Evolutionary conservation across 2,888 invertebrate genomes (phyloP), one percentile per base, ranked within the genome.

Genomic region (Diarsia dahlii): DNA sequence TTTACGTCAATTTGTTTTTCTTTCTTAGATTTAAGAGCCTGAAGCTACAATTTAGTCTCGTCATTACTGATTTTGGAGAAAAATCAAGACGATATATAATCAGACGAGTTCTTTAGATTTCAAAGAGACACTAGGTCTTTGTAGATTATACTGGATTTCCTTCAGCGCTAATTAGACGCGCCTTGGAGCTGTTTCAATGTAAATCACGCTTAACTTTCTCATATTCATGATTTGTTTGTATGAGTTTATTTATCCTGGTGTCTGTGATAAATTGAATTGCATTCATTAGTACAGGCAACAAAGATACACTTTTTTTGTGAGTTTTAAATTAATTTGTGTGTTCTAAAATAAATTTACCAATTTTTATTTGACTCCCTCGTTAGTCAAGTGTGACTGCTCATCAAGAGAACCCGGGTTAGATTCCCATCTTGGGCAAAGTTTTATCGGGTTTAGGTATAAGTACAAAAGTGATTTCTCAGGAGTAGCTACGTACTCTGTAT

Each of bases 91-190:
- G 4, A 62, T 10, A n/a, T n/a, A n/a, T n/a, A n/a, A n/a, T n/a
- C n/a, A 39, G 20, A 5, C 9, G 1, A 1, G 3, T 60, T 60
- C 63, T 50, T n/a, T 1, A 46, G 10, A 28, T 18, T 20, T n/a
- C 34, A 76, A 46, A 54, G 45, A 54, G 34, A 46, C 12, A 48
- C 50, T 50, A 62, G 62, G 62, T 12, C 18, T 75, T 76, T 54
- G n/a, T 20, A 34, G 3, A 75, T 75, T 34, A n/a, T 13, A 28
- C 28, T 52, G n/a, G 50, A 13, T 62, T 74, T 52, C n/a, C 45
- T 46, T 34, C 4, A 52, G 46, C n/a, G 52, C 60, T 52, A 74
- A 74, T 62, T 75, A 62, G 13, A 45, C n/a, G 18, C 18, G 10
- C 6, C 9, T 67, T 34, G 3, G 12, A 68, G 34, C 12, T 52